Evolutionary conservation across 2,113 vertebrate genomes (phyloP).

Genomic region (Eulacestoma nigropectus): DNA sequence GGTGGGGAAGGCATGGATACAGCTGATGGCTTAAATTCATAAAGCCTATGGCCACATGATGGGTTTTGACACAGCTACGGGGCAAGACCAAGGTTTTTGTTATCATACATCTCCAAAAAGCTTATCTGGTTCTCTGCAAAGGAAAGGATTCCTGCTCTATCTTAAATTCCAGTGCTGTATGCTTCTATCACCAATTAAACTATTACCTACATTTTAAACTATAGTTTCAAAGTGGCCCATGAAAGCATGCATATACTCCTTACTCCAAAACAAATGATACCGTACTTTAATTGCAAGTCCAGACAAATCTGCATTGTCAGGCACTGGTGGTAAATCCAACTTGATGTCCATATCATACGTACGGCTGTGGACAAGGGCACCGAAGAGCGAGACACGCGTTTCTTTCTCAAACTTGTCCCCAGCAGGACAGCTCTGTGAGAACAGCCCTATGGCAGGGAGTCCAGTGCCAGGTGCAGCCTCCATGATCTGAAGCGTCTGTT

Average conservation of each 20-base stretch:
- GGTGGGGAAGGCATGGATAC: not conserved
- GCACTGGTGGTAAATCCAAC: slow-evolving; percentile 88
- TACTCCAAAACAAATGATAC: not conserved
- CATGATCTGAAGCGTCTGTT: slow-evolving; percentile 79
- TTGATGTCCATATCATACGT: slow-evolving; percentile 89
- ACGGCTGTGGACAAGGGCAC: slow-evolving; percentile 88
- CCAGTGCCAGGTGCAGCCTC: slow-evolving; percentile 86
- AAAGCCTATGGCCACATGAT: not conserved
- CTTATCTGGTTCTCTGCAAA: not conserved
- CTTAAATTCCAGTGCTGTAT: not conserved
- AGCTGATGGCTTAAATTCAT: not conserved
- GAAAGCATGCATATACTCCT: not conserved
- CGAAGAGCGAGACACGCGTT: slow-evolving; percentile 87
- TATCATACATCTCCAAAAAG: not conserved
- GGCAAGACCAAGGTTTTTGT: not conserved
- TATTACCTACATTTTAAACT: not conserved
- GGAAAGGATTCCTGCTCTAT: not conserved
- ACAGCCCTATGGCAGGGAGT: slow-evolving; percentile 74
- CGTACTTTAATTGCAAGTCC: slow-evolving; percentile 89
- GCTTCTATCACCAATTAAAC: not conserved
- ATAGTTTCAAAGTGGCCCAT: not conserved
- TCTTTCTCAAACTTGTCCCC: slow-evolving; percentile 89
- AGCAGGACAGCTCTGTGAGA: slow-evolving; percentile 55
- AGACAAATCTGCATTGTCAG: slow-evolving; percentile 86
- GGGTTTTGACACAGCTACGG: not conserved